Percentiles rank a stretch among this genome's conserved stretches.
phyloP scores from a whole-genome alignment of 2,888 invertebrate genomes.

The Drosophila putrida region DNA sequence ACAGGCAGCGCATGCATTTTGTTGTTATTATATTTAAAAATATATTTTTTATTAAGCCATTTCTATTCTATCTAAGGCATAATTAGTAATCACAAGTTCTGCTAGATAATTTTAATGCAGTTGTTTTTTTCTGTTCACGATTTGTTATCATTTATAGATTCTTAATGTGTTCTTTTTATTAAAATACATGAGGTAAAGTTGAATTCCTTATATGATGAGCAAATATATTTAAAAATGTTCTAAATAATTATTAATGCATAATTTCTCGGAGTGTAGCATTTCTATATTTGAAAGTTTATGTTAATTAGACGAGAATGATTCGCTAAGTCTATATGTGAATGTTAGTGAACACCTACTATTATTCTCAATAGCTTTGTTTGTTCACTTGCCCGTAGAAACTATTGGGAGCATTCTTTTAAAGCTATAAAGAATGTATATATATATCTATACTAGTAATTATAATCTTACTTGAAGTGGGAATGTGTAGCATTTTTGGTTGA shows the following conservation, averaged over 20 bases:
- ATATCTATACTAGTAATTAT: not conserved
- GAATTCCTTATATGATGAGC: not conserved
- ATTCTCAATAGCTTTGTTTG: not conserved
- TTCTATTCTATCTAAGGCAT: no score
- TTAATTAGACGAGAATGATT: conserved; percentile 13
- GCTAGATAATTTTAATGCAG: no score
- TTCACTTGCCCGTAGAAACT: not conserved
- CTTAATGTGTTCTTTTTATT: not conserved
- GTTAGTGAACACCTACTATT: conserved; percentile 6
- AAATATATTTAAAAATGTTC: not conserved
- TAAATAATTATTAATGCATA: not conserved
- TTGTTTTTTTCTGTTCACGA: no score
- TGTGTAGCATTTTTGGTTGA: conserved; percentile 2
- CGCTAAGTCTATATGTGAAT: not conserved
- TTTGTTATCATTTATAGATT: not conserved
- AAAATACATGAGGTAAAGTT: not conserved
- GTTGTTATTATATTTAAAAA: no score
- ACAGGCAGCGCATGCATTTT: not conserved
- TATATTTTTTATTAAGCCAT: no score
- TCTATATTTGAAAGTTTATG: conserved; percentile 5
- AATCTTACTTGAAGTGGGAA: not conserved
- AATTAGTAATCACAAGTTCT: no score
- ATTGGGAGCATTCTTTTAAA: not conserved
- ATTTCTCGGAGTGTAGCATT: conserved; percentile 6
- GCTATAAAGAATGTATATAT: not conserved